These are phyloP conservation scores for Rosalia funebris DNA, from an alignment of 2,888 invertebrate species.

Conservation along the genomic window DNA sequence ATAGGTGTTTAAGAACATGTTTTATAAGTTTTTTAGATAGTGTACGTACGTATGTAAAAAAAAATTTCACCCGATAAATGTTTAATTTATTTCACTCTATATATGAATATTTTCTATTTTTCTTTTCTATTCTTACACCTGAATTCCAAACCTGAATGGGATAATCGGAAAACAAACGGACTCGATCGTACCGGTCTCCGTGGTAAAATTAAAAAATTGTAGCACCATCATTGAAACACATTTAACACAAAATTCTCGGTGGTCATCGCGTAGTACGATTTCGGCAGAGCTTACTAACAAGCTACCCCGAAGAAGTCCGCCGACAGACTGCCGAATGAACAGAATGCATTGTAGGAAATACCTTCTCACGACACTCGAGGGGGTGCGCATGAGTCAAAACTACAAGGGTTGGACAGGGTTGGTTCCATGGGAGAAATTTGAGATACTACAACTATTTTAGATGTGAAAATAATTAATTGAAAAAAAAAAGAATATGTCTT, in stretches of 20 bases:
- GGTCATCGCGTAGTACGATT: slow-evolving; percentile 3
- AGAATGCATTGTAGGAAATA: slow-evolving; percentile 30
- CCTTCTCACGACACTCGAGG: slow-evolving; percentile 31
- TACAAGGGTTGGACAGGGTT: slow-evolving; percentile 34
- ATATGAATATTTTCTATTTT: too few species aligned
- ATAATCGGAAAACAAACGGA: slow-evolving; percentile 8
- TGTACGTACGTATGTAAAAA: too few species aligned
- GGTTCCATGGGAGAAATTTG: slow-evolving; percentile 7
- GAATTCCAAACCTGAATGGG: slow-evolving; percentile 11
- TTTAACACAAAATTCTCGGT: background rate
- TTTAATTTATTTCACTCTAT: too few species aligned
- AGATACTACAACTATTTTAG: background rate
- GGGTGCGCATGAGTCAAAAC: slow-evolving; percentile 38
- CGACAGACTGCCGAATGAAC: slow-evolving; percentile 26
- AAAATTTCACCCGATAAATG: too few species aligned
- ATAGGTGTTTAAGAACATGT: too few species aligned
- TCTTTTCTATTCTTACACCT: too few species aligned
- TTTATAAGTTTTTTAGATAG: too few species aligned
- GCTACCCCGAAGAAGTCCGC: background rate
- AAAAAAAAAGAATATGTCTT: too few species aligned
- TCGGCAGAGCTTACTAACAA: background rate
- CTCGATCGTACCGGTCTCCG: slow-evolving; percentile 4
- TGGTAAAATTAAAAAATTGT: background rate
- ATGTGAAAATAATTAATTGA: background rate
- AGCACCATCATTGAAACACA: slow-evolving; percentile 1